Percentiles rank a stretch among this genome's conserved stretches.
phyloP scores from a whole-genome alignment of 2,888 invertebrate species.

The Catonia carolina region DNA sequence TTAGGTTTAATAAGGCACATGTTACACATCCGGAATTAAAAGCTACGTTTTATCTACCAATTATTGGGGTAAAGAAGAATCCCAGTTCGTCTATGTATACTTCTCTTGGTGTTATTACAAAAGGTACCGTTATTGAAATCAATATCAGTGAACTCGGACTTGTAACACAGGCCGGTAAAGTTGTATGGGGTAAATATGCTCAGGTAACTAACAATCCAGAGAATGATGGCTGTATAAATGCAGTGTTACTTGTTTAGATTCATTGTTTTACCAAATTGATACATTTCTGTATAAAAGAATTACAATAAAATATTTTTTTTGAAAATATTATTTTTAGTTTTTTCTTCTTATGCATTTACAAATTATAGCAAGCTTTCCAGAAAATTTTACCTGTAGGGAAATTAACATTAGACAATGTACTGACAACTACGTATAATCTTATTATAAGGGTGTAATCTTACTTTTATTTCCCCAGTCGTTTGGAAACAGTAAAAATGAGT shows the following conservation, averaged over 20 bases:
- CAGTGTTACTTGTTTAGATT: conserved; percentile 92
- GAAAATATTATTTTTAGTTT: too few relatives aligned
- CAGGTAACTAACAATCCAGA: conserved; percentile 99
- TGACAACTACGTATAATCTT: too few relatives aligned
- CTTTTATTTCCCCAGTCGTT: too few relatives aligned
- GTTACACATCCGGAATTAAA: conserved; percentile 99
- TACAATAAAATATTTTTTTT: too few relatives aligned
- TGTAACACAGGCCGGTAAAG: conserved; percentile 97
- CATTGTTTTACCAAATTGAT: too few relatives aligned
- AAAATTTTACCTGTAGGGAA: too few relatives aligned
- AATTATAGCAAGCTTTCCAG: too few relatives aligned
- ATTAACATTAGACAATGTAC: too few relatives aligned
- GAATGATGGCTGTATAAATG: conserved; percentile 99
- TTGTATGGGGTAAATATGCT: conserved; percentile 99
- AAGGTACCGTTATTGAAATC: conserved; percentile 95
- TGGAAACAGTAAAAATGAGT: too few relatives aligned
- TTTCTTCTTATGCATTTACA: too few relatives aligned
- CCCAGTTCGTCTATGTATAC: conserved; percentile 97
- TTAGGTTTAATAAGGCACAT: conserved; percentile 94
- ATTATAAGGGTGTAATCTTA: too few relatives aligned
- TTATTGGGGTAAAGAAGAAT: conserved; percentile 98
- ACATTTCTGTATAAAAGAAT: too few relatives aligned
- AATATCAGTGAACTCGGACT: conserved; percentile 98
- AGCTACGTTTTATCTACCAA: conserved; percentile 94
- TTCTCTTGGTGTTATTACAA: conserved; percentile 94